phyloP scores from a whole-genome alignment of 2,113 vertebrate species.

The Todiramphus saurophagus region DNA sequence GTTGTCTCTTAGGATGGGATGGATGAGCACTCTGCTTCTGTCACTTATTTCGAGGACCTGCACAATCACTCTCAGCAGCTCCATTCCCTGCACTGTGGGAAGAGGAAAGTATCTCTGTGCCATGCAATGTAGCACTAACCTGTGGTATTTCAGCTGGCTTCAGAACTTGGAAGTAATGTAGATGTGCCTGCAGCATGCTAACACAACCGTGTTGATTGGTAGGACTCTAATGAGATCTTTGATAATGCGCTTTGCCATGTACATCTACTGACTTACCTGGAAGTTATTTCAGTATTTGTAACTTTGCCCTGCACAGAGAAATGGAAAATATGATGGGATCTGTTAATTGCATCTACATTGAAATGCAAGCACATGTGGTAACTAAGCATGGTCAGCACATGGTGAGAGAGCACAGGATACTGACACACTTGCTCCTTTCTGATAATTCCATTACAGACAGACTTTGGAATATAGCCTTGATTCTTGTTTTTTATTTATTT shows the following conservation, averaged over 20 bases:
- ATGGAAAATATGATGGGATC: not conserved
- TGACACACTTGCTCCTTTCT: not conserved
- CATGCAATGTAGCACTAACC: not conserved
- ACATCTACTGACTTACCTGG: not conserved
- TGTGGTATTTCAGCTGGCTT: not conserved
- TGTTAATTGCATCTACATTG: not conserved
- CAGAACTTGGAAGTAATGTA: not conserved
- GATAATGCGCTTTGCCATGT: not conserved
- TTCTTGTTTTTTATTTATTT: not conserved
- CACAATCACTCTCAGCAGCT: not conserved
- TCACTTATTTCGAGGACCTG: rapidly evolving
- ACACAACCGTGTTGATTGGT: not conserved
- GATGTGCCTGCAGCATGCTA: not conserved
- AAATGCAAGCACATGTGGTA: not conserved
- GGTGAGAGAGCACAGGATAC: not conserved
- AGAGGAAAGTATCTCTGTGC: not conserved
- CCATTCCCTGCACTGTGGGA: not conserved
- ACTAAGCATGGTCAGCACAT: not conserved
- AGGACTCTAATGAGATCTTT: not conserved
- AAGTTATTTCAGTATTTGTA: not conserved
- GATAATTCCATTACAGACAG: not conserved
- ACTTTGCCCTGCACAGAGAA: not conserved
- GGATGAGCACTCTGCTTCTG: not conserved
- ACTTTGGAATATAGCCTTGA: not conserved
- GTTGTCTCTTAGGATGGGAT: rapidly evolving